A percentile compares a stretch with the other conserved stretches of the same genome.
Conservation (phyloP, 2,113 vertebrate genomes). For the Ophthalmolycus amberensis region DNA sequence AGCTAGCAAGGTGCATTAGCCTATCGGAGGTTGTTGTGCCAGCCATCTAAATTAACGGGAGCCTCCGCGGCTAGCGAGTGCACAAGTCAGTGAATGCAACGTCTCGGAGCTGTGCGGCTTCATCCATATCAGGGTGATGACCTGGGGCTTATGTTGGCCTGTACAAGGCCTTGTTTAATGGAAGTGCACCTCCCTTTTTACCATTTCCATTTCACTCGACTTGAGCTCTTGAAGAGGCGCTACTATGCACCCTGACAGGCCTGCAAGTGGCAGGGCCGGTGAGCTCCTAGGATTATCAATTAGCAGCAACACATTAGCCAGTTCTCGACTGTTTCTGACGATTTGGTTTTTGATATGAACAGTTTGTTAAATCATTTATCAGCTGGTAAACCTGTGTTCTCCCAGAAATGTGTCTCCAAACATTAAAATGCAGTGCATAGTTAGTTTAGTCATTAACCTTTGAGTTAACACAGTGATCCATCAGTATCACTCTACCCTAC, state of each 20-base stretch:
- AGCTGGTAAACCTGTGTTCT: background rate
- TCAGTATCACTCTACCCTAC: constrained; percentile 37
- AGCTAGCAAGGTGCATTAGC: constrained; percentile 60
- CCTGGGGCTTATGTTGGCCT: constrained; percentile 13
- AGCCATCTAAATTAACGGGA: constrained; percentile 3
- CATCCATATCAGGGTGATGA: constrained; percentile 4
- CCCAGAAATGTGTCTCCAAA: background rate
- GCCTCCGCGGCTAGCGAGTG: constrained; percentile 32
- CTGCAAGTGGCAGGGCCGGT: constrained; percentile 28
- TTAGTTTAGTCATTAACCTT: background rate
- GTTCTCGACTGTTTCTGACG: background rate
- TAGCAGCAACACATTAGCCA: background rate
- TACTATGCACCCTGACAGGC: constrained; percentile 35
- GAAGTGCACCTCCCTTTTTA: background rate
- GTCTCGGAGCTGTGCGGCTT: constrained; percentile 16
- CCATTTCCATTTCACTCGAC: background rate
- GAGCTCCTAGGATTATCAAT: constrained; percentile 1
- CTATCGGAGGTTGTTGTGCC: background rate
- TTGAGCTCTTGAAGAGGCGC: background rate
- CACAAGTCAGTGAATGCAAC: constrained; percentile 14
- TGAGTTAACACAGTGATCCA: constrained; percentile 4
- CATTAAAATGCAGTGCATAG: background rate
- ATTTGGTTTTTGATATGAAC: background rate
- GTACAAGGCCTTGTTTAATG: constrained; percentile 20
- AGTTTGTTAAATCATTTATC: background rate